Evolutionary conservation across 2,888 invertebrate genomes (phyloP).

Genomic region (Hirtodrosophila alboralis): DNA sequence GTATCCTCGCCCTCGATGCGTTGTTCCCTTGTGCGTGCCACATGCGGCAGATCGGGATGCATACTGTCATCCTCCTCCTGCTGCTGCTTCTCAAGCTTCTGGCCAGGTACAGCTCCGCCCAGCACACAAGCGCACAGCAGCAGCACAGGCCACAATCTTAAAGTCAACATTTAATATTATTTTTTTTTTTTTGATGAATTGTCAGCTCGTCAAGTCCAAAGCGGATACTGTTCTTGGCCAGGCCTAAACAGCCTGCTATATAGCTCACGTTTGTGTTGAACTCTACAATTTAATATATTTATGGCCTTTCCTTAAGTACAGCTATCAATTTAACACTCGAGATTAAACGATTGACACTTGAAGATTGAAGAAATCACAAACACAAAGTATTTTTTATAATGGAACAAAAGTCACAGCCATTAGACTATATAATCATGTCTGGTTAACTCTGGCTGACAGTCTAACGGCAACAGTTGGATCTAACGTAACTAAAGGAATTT

Average conservation of each 20-base stretch:
- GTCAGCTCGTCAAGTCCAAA: constrained; percentile 35
- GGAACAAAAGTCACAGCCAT: constrained; percentile 5
- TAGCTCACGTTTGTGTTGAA: constrained; percentile 39
- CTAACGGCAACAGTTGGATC: constrained; percentile 24
- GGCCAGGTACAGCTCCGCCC: constrained; percentile 55
- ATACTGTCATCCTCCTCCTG: constrained; percentile 55
- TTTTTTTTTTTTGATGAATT: too few relatives aligned
- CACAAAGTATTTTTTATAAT: constrained; percentile 23
- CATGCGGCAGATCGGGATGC: constrained; percentile 64
- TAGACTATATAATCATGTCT: constrained; percentile 59
- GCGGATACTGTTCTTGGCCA: constrained; percentile 45
- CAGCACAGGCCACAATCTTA: constrained; percentile 26
- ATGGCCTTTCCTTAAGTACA: constrained; percentile 29
- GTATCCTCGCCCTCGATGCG: constrained; percentile 49
- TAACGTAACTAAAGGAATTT: constrained; percentile 10
- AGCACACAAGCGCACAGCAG: constrained; percentile 28
- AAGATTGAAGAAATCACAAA: constrained; percentile 50
- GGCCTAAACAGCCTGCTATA: constrained; percentile 41
- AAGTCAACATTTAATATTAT: constrained; percentile 35
- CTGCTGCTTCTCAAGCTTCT: too few relatives aligned
- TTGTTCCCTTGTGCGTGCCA: not conserved
- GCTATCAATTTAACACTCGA: constrained; percentile 52
- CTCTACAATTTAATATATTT: constrained; percentile 35
- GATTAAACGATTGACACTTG: constrained; percentile 53
- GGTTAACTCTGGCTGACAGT: constrained; percentile 38